Evolutionary conservation across 2,888 invertebrate species (phyloP).

Genomic region (Drosophila fungiperda): DNA sequence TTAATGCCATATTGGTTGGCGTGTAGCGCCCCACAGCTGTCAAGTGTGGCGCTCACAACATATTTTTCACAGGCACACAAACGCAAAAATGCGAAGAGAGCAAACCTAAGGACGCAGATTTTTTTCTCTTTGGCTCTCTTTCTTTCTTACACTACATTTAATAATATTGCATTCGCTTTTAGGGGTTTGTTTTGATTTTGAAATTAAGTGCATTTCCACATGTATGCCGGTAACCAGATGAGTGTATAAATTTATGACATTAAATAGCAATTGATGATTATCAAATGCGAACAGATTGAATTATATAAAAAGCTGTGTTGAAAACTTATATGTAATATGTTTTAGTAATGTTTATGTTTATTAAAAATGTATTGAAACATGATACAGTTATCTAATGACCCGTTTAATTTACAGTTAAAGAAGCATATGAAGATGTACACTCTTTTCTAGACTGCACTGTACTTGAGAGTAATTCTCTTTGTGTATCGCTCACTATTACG

Average conservation of each 20-base stretch:
- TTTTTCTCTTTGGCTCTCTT: background rate
- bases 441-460: slow-evolving; percentile 43
- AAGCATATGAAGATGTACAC: background rate
- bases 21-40: slow-evolving; percentile 52
- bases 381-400: background rate
- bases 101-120: slow-evolving; percentile 6
- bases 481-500: slow-evolving; percentile 49
- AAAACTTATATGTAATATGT: background rate
- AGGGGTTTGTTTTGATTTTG: slow-evolving; percentile 3
- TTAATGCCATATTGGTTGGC: slow-evolving; percentile 31
- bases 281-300: background rate
- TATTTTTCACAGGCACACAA: slow-evolving; percentile 24
- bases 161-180: background rate
- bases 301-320: background rate
- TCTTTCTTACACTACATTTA: background rate
- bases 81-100: slow-evolving; percentile 3
- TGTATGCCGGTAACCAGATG: background rate
- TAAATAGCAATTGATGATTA: slow-evolving; percentile 4
- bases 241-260: slow-evolving; percentile 10
- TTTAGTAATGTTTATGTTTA: background rate
- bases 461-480: slow-evolving; percentile 50
- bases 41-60: slow-evolving; percentile 25
- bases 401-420: background rate
- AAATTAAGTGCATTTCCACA: background rate
- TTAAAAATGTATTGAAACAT: background rate